A percentile compares a stretch with the other conserved stretches of the same genome.
Conservation (phyloP, 2,113 vertebrate species). For the Pseudopipra pipra region DNA sequence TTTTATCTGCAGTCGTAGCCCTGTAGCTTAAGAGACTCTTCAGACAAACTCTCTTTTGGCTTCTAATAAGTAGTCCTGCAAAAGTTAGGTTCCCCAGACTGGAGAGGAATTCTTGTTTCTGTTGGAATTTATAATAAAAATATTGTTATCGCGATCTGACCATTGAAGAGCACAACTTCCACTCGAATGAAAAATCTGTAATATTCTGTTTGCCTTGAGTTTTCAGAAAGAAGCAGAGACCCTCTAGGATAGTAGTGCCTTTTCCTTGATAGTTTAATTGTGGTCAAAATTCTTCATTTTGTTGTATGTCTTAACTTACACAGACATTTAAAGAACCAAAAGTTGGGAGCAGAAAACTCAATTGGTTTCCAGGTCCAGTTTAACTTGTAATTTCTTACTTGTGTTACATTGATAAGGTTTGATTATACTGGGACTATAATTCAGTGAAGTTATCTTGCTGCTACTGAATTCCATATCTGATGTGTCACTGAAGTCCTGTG, state of each 20-base stretch:
- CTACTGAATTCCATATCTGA: not conserved
- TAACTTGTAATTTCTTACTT: not conserved
- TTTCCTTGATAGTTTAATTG: not conserved
- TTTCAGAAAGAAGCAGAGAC: not conserved
- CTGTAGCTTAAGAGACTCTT: not conserved
- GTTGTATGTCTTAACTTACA: not conserved
- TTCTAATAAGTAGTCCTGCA: not conserved
- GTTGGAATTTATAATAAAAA: not conserved
- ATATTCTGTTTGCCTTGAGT: not conserved
- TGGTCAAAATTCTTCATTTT: not conserved
- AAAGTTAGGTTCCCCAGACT: not conserved
- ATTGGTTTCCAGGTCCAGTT: not conserved
- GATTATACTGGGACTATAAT: not conserved
- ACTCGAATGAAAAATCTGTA: not conserved
- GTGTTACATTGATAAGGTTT: not conserved
- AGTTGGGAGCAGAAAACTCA: not conserved
- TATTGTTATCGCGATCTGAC: not conserved
- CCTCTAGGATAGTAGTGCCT: not conserved
- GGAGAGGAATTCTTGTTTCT: not conserved
- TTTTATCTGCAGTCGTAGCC: not conserved
- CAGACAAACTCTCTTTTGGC: not conserved
- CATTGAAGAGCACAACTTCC: not conserved
- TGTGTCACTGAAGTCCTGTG: not conserved
- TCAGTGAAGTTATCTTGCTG: not conserved
- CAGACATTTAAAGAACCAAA: not conserved